These are phyloP conservation scores for Trichopoda pennipes DNA, from an alignment of 2,888 invertebrate genomes.

Conservation along the genomic window DNA sequence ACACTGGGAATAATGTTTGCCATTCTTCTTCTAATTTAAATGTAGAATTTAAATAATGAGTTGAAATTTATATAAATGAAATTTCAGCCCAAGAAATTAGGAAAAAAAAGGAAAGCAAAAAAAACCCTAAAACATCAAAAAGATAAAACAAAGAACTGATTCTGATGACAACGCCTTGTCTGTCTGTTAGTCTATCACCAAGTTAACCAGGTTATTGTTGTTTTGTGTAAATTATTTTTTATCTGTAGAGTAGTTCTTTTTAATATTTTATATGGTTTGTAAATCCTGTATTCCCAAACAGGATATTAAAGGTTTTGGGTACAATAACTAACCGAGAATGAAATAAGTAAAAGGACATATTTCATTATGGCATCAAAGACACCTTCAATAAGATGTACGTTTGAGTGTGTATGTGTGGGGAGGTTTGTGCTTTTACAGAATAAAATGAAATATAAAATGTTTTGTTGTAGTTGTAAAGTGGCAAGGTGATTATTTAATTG, in stretches of 20 bases:
- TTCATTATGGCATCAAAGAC: constrained; percentile 67
- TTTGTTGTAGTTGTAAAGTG: constrained; percentile 1
- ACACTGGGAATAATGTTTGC: constrained; percentile 44
- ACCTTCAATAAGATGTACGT: constrained; percentile 41
- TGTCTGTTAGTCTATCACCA: constrained; percentile 62
- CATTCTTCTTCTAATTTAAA: constrained; percentile 56
- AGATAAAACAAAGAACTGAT: constrained; percentile 44
- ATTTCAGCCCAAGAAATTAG: constrained; percentile 11
- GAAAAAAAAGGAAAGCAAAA: not conserved
- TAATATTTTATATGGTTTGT: constrained; percentile 16
- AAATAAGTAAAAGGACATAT: constrained; percentile 34
- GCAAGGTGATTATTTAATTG: constrained; percentile 68
- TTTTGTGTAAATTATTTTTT: constrained; percentile 53
- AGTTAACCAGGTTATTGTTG: constrained; percentile 65
- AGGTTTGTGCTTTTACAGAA: too few species aligned
- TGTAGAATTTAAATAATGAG: constrained; percentile 62
- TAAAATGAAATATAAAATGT: not conserved
- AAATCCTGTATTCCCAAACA: constrained; percentile 61
- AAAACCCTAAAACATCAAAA: constrained; percentile 54
- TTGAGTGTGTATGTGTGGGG: constrained; percentile 1
- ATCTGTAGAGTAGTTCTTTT: not conserved
- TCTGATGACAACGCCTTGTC: constrained; percentile 61
- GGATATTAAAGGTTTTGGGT: constrained; percentile 66
- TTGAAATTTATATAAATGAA: constrained; percentile 49
- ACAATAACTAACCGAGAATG: constrained; percentile 62